phyloP scores from a whole-genome alignment of 2,797 vertebrate genomes.

The Gallinago stenura region DNA sequence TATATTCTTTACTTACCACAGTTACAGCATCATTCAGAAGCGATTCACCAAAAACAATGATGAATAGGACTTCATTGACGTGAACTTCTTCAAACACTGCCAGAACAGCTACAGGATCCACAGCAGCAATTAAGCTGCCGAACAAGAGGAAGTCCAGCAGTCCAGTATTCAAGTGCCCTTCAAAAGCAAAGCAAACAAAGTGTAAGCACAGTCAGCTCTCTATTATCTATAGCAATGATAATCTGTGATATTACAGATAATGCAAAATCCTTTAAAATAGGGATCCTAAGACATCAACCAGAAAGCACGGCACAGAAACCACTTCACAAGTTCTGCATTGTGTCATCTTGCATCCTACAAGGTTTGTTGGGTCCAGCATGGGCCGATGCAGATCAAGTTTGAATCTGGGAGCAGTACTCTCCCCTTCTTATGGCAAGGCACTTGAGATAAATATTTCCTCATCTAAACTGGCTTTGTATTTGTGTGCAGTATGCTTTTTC shows the following conservation, averaged over 20 bases:
- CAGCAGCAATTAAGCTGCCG: constrained; percentile 92
- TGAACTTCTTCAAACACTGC: constrained; percentile 98
- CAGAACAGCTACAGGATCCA: constrained; percentile 95
- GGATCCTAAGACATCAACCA: background rate
- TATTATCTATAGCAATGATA: background rate
- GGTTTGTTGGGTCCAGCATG: background rate
- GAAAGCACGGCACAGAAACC: background rate
- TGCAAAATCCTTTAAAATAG: background rate
- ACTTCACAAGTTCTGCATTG: background rate
- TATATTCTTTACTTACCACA: constrained; percentile 82
- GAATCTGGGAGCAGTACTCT: background rate
- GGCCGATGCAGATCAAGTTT: background rate
- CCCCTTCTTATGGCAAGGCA: background rate
- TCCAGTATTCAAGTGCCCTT: constrained; percentile 84
- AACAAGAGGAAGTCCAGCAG: constrained; percentile 93
- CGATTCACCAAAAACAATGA: constrained; percentile 97
- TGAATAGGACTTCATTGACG: constrained; percentile 96
- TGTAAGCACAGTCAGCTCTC: background rate
- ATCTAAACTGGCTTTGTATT: background rate
- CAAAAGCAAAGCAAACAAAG: background rate
- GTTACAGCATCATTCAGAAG: constrained; percentile 97
- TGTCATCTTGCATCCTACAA: background rate
- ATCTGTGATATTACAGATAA: background rate
- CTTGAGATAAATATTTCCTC: background rate
- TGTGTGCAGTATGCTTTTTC: background rate